phyloP scores from a whole-genome alignment of 2,888 invertebrate species.

The Tetranychus piercei region DNA sequence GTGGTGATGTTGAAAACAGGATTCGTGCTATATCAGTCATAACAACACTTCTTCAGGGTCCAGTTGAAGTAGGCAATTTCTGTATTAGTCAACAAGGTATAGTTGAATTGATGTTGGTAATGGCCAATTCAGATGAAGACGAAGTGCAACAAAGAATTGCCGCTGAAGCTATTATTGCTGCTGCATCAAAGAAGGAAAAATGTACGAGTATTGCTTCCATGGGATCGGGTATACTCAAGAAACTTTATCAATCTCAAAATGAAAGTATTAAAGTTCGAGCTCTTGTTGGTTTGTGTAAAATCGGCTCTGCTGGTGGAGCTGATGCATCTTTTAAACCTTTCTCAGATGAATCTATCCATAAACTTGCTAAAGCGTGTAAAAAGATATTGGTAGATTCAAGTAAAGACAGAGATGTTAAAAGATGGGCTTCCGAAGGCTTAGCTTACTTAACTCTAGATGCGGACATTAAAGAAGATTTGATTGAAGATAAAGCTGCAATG shows the following conservation, averaged over 20 bases:
- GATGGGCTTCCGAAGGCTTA: constrained; percentile 91
- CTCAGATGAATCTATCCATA: constrained; percentile 78
- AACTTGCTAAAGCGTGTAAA: constrained; percentile 44
- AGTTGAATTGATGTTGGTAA: constrained; percentile 83
- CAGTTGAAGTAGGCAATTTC: constrained; percentile 72
- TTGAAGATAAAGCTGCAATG: constrained; percentile 62
- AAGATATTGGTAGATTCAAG: constrained; percentile 62
- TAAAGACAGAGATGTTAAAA: constrained; percentile 68
- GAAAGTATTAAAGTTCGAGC: constrained; percentile 57
- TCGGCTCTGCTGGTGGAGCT: constrained; percentile 74
- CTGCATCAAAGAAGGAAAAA: constrained; percentile 90
- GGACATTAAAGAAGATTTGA: constrained; percentile 89
- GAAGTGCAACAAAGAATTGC: constrained; percentile 75
- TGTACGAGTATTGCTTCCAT: constrained; percentile 69
- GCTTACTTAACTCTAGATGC: constrained; percentile 92
- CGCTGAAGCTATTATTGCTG: constrained; percentile 87
- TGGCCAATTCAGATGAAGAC: constrained; percentile 80
- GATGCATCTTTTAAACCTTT: constrained; percentile 87
- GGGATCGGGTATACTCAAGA: constrained; percentile 81
- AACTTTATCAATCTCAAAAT: constrained; percentile 68
- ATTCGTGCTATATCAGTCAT: constrained; percentile 63
- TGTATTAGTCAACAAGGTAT: constrained; percentile 53
- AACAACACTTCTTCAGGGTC: constrained; percentile 67
- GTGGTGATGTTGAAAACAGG: constrained; percentile 73
- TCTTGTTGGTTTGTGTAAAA: constrained; percentile 67